phyloP scores from a whole-genome alignment of 2,113 vertebrate species.

The Istiophorus platypterus region DNA sequence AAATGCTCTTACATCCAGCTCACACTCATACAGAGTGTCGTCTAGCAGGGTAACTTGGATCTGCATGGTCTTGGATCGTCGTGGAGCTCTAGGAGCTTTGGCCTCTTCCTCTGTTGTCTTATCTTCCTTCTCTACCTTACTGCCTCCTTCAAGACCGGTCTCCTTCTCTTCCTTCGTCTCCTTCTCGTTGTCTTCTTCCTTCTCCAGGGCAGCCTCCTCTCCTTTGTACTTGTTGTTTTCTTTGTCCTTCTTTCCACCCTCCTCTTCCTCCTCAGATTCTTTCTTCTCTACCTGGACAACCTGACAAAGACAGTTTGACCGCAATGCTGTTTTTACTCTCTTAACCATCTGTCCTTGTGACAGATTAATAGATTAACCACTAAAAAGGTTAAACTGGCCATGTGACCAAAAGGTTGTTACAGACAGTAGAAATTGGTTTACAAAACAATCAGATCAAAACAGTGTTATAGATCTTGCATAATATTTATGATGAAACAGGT shows the following conservation, averaged over 20 bases:
- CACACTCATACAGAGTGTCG: constrained; percentile 90
- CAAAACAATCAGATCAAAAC: no score
- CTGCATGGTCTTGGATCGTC: constrained; percentile 90
- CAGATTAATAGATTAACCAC: background rate
- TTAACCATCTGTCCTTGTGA: background rate
- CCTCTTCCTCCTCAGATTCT: constrained; percentile 82
- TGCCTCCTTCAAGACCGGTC: constrained; percentile 71
- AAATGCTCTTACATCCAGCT: constrained; percentile 89
- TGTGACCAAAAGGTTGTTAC: no score
- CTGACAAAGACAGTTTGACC: constrained; percentile 42
- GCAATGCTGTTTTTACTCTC: background rate
- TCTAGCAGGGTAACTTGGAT: constrained; percentile 95
- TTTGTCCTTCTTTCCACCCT: constrained; percentile 78
- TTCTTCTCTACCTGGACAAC: constrained; percentile 88
- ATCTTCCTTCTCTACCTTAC: constrained; percentile 77
- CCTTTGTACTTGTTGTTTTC: constrained; percentile 53
- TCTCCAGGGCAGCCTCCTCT: constrained; percentile 54
- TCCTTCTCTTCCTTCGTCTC: constrained; percentile 78
- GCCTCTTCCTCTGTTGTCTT: constrained; percentile 83
- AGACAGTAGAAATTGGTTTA: no score
- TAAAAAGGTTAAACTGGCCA: no score
- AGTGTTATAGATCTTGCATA: no score
- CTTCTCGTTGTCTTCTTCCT: constrained; percentile 49
- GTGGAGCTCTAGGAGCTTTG: constrained; percentile 84
- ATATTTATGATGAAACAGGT: no score